Evolutionary conservation across 2,113 vertebrate genomes (phyloP), one percentile per base, ranked within the genome.

Genomic region (Girardinichthys multiradiatus): DNA sequence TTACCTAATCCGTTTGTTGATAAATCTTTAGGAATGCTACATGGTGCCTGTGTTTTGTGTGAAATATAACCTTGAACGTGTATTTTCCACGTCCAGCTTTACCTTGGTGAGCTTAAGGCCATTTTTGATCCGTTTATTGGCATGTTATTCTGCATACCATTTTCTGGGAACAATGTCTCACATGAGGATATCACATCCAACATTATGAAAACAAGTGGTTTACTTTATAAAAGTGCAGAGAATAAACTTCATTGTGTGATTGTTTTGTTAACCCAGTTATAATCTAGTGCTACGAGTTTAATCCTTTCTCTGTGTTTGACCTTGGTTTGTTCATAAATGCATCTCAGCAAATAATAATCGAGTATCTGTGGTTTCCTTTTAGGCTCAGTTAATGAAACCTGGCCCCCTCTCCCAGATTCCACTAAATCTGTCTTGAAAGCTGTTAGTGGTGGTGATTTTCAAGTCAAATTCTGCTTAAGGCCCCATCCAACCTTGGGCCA

Each of bases 121-220:
- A 68, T 90, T 89, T 86, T 90, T 88, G 79, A 82, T 88, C 79
- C 77, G 73, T 83, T 89, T 75, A 80, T 79, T 70, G 73, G 68
- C 31, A 48, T 81, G 74, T 70, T 80, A 11, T 82, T 87, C 82
- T 67, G 68, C 84, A 80, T 88, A 73, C 81, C 80, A 72, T 70
- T 75, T 31, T 67, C 73, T 82, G 76, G 87, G 86, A 91, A 91
- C 84, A 90, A 89, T 86, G 82, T 72, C 71, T 89, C 89, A 89
- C 79, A 79, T 89, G 87, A 78, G 74, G 63, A 66, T 79, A 80
- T 81, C 79, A 84, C 76, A 8, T 79, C 68, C 66, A 77, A 66
- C 72, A 66, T 57, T 69, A 60, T 80, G 84, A 82, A 86, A 89
- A 89, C 89, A 90, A 84, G 80, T 75, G 70, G 68, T 42, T 77